Base-by-base conservation (phyloP, 2,888 invertebrate genomes). In the Chrysotoxum bicinctum region DNA sequence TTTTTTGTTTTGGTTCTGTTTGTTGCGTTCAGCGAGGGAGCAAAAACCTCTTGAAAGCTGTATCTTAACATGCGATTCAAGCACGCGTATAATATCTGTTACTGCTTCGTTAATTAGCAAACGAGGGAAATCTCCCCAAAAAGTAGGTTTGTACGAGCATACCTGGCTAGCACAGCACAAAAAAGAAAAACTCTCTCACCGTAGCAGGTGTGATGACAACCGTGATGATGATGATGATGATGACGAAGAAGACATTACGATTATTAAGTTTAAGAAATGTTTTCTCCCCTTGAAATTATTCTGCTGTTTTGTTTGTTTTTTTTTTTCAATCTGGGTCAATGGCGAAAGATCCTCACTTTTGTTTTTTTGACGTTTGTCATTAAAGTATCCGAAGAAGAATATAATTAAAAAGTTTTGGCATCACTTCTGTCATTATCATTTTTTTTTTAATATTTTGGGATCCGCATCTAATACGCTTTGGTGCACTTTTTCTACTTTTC, bases 31-130 rank as follows among this genome's bases (percentile, higher is more conserved):
- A 66, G 50, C 16, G 35, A 66, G 52, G 50, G 78, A 40, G 82
- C 82, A 78, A 69, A 83, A 78, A 73, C 62, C 78, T 48, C 78
- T 62, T 23, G 37, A 56, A 82, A 78, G 69, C 62, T 78, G 45
- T 73, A 50, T 73, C 66, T 75, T 52, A 70, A 66, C 83, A 79
- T 70, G 79, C 83, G 64, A 79, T 84, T 74, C 70, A 75, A 56
- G 54, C 56, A 69, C 74, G 69, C 32, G 79, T 64, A 64, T 83
- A 79, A 79, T 70, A 64, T 75, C 66, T 66, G 35, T 58, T 70
- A 66, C 58, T 75, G 83, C 62, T 64, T 69, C 56, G 74, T 79
- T 79, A 84, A 84, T 84, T 70, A 84, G 58, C 64, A 58, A 79
- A 66, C 75, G 79, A 79, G 79, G 40, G 69, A 79, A 84, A 66